A percentile compares a stretch with the other conserved stretches of the same genome.
Evolutionary conservation across 2,888 invertebrate genomes (phyloP).

Genomic region (Plagodis pulveraria): DNA sequence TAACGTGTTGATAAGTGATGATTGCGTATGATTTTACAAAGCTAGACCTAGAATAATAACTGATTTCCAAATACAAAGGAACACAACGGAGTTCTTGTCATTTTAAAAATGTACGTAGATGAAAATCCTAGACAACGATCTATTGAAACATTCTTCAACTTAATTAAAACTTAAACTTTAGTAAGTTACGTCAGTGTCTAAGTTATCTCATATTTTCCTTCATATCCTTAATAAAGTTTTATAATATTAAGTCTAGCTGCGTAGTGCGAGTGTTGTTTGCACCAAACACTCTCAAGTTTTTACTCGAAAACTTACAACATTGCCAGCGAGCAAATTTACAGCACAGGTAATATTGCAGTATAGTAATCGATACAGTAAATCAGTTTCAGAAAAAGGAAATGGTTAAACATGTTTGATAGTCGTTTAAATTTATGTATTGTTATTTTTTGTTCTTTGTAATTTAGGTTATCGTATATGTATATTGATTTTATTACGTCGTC

Average conservation of each 20-base stretch:
- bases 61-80: too few species aligned
- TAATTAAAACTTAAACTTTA: conserved; percentile 33
- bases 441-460: too few species aligned
- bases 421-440: too few species aligned
- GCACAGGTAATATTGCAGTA: conserved; percentile 28
- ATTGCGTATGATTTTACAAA: too few species aligned
- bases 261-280: conserved; percentile 39
- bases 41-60: too few species aligned
- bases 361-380: conserved; percentile 11
- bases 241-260: conserved; percentile 44
- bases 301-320: conserved; percentile 63
- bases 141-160: conserved; percentile 37
- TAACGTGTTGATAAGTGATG: too few species aligned
- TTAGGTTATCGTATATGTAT: too few species aligned
- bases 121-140: too few species aligned
- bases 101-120: too few species aligned
- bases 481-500: too few species aligned
- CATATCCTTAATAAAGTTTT: conserved; percentile 47
- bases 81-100: too few species aligned
- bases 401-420: too few species aligned
- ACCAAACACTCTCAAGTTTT: conserved; percentile 46
- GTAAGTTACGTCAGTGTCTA: conserved; percentile 10
- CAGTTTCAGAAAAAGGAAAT: background rate
- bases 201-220: conserved; percentile 25
- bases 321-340: conserved; percentile 64